A percentile compares a stretch with the other conserved stretches of the same genome.
Evolutionary conservation across 1,140 invertebrate species (phyloP).

Genomic region (Uloborus diversus): DNA sequence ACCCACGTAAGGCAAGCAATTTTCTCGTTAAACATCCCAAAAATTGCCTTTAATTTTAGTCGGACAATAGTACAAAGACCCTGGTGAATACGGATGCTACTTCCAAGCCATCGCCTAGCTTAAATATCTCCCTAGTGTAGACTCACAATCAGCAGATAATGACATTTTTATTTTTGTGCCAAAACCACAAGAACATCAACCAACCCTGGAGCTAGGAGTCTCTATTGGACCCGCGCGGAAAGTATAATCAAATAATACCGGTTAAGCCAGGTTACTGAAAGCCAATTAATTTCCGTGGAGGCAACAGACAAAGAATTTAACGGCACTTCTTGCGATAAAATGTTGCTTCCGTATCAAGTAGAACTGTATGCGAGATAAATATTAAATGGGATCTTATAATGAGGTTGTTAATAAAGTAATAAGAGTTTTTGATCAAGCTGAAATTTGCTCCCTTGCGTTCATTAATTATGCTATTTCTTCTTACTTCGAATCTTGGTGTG

Average conservation of each 20-base stretch:
- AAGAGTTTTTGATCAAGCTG: too few relatives aligned
- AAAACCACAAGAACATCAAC: slow-evolving; percentile 50
- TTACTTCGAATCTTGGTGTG: too few relatives aligned
- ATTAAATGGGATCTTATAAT: background rate
- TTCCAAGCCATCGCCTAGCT: slow-evolving; percentile 34
- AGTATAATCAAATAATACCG: slow-evolving; percentile 47
- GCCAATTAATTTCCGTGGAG: slow-evolving; percentile 41
- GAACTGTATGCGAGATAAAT: background rate
- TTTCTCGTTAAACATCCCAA: too few relatives aligned
- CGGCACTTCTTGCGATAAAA: background rate
- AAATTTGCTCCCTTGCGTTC: too few relatives aligned
- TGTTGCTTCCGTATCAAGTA: background rate
- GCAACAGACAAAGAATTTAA: slow-evolving; percentile 36
- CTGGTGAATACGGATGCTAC: too few relatives aligned
- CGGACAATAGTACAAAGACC: too few relatives aligned
- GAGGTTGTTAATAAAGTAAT: too few relatives aligned
- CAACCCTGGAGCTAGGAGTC: slow-evolving; percentile 21
- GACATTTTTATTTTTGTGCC: slow-evolving; percentile 27
- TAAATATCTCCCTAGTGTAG: slow-evolving; percentile 49
- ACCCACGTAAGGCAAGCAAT: too few relatives aligned
- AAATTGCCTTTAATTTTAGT: too few relatives aligned
- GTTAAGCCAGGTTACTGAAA: slow-evolving; percentile 50
- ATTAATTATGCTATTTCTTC: too few relatives aligned
- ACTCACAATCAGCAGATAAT: slow-evolving; percentile 44
- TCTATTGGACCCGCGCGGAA: slow-evolving; percentile 52